Conservation (phyloP, 2,113 vertebrate genomes). For the Corythornis madagascariensis region DNA sequence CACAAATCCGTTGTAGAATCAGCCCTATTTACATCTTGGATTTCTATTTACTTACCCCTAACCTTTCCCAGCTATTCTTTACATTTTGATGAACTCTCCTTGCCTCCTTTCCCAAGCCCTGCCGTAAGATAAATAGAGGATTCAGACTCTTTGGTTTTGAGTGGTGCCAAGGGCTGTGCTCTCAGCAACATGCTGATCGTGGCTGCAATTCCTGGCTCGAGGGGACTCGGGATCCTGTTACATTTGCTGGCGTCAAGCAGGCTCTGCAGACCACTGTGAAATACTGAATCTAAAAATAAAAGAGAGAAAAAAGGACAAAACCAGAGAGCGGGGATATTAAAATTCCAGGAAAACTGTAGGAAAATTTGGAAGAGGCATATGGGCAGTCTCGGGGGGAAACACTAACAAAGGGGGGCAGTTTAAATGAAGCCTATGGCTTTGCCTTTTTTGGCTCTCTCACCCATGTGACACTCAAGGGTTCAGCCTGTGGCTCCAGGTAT, state of each 20-base stretch:
- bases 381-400: neutral
- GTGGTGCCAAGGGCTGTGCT: constrained; percentile 12
- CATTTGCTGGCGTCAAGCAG: constrained; percentile 82
- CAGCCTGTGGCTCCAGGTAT: neutral
- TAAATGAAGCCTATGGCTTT: neutral
- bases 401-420: neutral
- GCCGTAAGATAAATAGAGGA: neutral
- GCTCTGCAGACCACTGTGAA: constrained; percentile 59
- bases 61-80: neutral
- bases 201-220: constrained; percentile 72
- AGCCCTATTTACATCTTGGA: neutral
- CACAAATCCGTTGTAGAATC: neutral
- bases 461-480: neutral
- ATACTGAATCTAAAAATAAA: constrained; percentile 71
- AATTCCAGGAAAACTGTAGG: constrained; percentile 2
- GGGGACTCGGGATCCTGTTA: constrained; percentile 77
- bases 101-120: neutral
- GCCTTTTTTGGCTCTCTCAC: constrained; percentile 11
- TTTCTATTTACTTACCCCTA: neutral
- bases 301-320: constrained; percentile 1
- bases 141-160: neutral
- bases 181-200: constrained; percentile 29
- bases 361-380: neutral
- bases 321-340: neutral
- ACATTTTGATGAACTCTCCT: neutral